A percentile compares a stretch with the other conserved stretches of the same genome.
Evolutionary conservation across 2,113 vertebrate species (phyloP).

Genomic region (Ifrita kowaldi): DNA sequence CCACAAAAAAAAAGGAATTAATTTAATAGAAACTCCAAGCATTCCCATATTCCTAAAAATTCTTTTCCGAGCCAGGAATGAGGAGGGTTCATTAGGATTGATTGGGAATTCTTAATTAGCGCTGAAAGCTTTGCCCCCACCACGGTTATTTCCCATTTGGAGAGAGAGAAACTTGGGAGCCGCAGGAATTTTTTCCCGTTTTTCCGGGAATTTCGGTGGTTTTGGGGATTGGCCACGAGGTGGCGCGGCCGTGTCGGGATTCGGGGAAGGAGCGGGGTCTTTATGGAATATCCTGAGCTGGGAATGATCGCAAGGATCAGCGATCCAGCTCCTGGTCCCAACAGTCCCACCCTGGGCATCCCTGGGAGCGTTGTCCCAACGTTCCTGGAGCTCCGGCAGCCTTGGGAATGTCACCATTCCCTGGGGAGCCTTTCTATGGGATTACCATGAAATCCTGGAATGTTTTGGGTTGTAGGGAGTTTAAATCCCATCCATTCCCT

Average conservation of each 20-base stretch:
- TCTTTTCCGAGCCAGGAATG: neutral
- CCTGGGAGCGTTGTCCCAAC: too few relatives aligned
- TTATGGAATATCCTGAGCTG: neutral
- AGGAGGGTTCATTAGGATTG: neutral
- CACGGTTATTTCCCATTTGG: accelerated
- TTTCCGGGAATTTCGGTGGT: accelerated
- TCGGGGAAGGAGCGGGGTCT: neutral
- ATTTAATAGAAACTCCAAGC: accelerated
- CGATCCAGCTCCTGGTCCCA: neutral
- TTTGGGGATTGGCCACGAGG: neutral
- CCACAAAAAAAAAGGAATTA: accelerated
- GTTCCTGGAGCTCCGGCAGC: too few relatives aligned
- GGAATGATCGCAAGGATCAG: neutral
- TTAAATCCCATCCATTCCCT: neutral
- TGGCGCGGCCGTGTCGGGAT: neutral
- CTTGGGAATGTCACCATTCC: neutral
- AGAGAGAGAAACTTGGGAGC: neutral
- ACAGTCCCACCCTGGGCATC: neutral
- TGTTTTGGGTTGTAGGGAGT: neutral
- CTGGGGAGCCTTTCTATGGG: neutral
- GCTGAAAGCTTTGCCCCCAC: neutral
- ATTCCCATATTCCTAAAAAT: neutral
- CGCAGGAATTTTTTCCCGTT: accelerated
- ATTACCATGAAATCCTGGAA: neutral
- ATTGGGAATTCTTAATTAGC: neutral